Evolutionary conservation across 2,797 vertebrate species (phyloP), one percentile per base, ranked within the genome.

Genomic region (Chaetophractus vellerosus): DNA sequence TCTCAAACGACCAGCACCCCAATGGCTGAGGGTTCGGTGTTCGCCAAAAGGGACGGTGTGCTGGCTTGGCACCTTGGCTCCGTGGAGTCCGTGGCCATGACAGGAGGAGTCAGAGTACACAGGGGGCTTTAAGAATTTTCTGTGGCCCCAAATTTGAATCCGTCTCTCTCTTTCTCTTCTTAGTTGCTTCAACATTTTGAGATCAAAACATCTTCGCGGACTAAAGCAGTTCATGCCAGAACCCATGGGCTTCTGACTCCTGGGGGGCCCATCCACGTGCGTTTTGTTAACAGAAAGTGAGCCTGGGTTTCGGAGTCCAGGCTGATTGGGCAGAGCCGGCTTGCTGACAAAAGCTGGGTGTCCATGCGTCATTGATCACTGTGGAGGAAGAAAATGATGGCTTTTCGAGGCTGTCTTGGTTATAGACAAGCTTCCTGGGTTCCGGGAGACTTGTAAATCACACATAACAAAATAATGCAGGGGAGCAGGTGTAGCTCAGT

Each of bases 121-220:
- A 28, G 71, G 15, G 15, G 79, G 48, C 93, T 9, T 75, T 88
- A 1, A 1, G 5, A 14, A 21, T 66, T 93, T 45, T 93, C 55
- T 83, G 69, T 45, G 26, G n/a, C 68, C 75, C 12, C 26, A 72
- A 41, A 52, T 84, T 52, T 94, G 36, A 88, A 26, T 83, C 12
- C 74, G 95, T 11, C 28, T 59, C 23, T 64, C 26, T 94, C 9
- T 96, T 88, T 96, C 33, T 97, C 48, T 95, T 91, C 91, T 52
- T 98, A 99, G 99, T 97, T 99, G 84, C 99, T 99, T 97, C 99
- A 99, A 84, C 99, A 97, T 93, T 99, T 99, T 98, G 98, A 98
- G 96, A 99, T 99, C 14, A 97, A 98, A 84, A 45, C 96, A 61
- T 99, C 99, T 94, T 98, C 99, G 21, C 91, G 98, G 96, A 99